A percentile compares a stretch with the other conserved stretches of the same genome.
Conservation (phyloP, 2,888 invertebrate genomes). For the Aspidapion aeneum region DNA sequence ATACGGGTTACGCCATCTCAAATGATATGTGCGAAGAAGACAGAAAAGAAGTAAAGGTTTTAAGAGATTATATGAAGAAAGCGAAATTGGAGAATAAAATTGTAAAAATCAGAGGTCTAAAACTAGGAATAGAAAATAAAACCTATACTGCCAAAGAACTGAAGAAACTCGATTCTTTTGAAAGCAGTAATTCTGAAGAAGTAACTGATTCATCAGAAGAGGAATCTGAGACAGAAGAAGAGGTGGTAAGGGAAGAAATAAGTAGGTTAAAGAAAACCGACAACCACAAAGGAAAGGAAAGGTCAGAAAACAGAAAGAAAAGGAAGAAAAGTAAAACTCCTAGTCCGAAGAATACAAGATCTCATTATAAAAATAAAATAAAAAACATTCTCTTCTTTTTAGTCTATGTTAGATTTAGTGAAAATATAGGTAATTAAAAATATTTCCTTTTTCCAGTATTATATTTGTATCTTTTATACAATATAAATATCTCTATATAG, state of each 20-base stretch:
- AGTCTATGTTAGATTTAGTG: background rate
- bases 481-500: too few relatives aligned
- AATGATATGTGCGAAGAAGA: background rate
- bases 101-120: background rate
- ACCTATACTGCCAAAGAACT: background rate
- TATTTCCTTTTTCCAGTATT: too few relatives aligned
- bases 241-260: too few relatives aligned
- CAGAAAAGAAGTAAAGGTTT: background rate
- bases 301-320: background rate
- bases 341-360: background rate
- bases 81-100: background rate
- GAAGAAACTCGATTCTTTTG: background rate
- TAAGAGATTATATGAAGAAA: background rate
- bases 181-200: background rate
- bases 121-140: background rate
- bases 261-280: too few relatives aligned
- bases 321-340: background rate
- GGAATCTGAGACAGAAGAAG: background rate
- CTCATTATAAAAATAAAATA: background rate
- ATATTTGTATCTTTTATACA: too few relatives aligned
- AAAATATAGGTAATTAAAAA: background rate
- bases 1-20: background rate
- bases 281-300: too few relatives aligned
- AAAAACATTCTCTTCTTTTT: background rate
- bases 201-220: background rate